These are phyloP conservation scores for Meliscaeva auricollis DNA, from an alignment of 2,888 invertebrate genomes.

Conservation along the genomic window DNA sequence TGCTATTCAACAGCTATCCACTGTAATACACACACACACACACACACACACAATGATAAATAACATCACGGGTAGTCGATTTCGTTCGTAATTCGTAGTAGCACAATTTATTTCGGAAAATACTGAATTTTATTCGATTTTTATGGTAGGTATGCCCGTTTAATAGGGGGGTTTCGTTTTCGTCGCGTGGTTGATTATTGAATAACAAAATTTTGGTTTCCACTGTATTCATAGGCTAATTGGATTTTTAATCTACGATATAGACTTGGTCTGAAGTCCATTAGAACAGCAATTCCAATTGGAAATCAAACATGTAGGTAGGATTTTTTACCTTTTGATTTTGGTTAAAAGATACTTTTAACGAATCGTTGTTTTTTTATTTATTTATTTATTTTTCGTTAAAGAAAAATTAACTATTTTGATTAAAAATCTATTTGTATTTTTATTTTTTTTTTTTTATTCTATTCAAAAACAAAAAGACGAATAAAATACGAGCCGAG, in stretches of 20 bases:
- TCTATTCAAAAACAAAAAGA: slow-evolving; percentile 54
- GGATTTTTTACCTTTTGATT: slow-evolving; percentile 18
- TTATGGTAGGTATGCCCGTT: slow-evolving; percentile 40
- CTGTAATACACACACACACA: slow-evolving; percentile 52
- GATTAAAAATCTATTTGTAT: slow-evolving; percentile 30
- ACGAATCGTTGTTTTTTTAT: slow-evolving; percentile 22
- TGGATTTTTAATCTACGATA: slow-evolving; percentile 37
- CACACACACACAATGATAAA: slow-evolving; percentile 57
- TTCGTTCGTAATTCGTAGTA: slow-evolving; percentile 43
- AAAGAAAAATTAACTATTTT: background rate
- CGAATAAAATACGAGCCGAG: slow-evolving; percentile 57
- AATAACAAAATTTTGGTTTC: slow-evolving; percentile 49
- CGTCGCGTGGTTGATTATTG: slow-evolving; percentile 49
- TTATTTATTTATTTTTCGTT: background rate
- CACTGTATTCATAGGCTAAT: slow-evolving; percentile 49
- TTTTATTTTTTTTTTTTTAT: slow-evolving; percentile 9
- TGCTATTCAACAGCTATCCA: slow-evolving; percentile 65
- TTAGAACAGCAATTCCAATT: background rate
- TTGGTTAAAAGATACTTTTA: slow-evolving; percentile 16
- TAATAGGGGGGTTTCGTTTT: slow-evolving; percentile 65
- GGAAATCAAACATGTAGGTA: background rate
- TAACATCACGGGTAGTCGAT: slow-evolving; percentile 47
- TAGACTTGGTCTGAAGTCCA: too few relatives aligned
- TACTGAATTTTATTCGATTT: slow-evolving; percentile 60
- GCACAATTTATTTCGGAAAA: slow-evolving; percentile 67